These are phyloP conservation scores for Melieria omissa DNA, from an alignment of 2,888 invertebrate genomes.

Conservation along the genomic window DNA sequence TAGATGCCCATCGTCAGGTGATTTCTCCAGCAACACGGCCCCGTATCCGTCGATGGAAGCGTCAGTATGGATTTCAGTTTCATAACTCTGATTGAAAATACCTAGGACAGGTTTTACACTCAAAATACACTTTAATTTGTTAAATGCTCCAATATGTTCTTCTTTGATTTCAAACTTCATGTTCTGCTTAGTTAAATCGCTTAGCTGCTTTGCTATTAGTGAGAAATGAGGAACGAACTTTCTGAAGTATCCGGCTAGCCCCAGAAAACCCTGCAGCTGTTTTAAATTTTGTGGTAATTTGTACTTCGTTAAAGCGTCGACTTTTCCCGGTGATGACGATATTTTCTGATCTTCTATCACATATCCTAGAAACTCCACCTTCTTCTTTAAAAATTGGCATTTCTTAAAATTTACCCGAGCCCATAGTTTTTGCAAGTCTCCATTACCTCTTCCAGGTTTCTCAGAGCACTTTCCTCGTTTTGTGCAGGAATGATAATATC, in stretches of 20 bases:
- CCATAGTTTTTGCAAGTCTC: constrained; percentile 22
- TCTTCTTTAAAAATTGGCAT: constrained; percentile 40
- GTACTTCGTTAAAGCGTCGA: constrained; percentile 47
- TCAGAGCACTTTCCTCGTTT: constrained; percentile 27
- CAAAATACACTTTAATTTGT: constrained; percentile 36
- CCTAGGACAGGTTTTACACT: constrained; percentile 36
- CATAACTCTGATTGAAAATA: constrained; percentile 38
- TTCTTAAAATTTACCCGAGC: constrained; percentile 41
- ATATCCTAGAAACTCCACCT: constrained; percentile 42
- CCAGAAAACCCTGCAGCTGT: constrained; percentile 52
- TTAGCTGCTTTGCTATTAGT: constrained; percentile 45
- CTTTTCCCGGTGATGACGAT: constrained; percentile 46
- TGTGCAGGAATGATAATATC: constrained; percentile 37
- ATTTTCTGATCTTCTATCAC: constrained; percentile 43
- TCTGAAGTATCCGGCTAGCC: constrained; percentile 51
- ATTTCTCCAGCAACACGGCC: constrained; percentile 37
- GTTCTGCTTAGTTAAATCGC: constrained; percentile 42
- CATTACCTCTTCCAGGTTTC: neutral
- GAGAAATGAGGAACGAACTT: constrained; percentile 50
- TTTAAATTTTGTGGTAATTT: constrained; percentile 45
- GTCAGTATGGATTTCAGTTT: constrained; percentile 39
- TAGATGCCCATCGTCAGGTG: constrained; percentile 30
- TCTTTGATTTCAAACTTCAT: constrained; percentile 44
- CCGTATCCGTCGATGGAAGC: constrained; percentile 42
- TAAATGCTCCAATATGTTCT: constrained; percentile 29